Evolutionary conservation across 2,113 vertebrate genomes (phyloP), one percentile per base, ranked within the genome.

Genomic region (Rhea pennata): DNA sequence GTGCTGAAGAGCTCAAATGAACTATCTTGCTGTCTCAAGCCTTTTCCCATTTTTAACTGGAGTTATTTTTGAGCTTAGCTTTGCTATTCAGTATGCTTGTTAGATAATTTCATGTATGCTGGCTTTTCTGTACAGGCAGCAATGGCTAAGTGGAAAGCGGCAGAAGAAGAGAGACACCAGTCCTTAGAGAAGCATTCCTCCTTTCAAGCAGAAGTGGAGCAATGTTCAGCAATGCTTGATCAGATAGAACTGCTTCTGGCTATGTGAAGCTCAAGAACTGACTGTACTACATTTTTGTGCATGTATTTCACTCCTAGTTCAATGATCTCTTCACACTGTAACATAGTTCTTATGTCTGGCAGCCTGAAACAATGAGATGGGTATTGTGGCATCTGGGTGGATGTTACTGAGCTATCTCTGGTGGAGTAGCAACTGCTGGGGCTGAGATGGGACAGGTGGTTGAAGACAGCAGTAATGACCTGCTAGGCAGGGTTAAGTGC

Each of bases 161-260:
- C 90, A 2, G 96, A 94, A 79, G 94, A 98, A 24, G 92, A 94
- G 70, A 77, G 94, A 3, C 29, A 21, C 5, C 87, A 1, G 10
- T 97, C 97, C 87, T 64, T 98, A 65, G 79, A 98, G 83, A 95
- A 98, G 75, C 97, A 96, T 19, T 81, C 90, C 6, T 72, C 65
- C 59, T 96, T 92, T 53, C 91, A 94, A 24, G 85, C 23, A 12
- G 91, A 97, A 86, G n/a, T 96, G 6, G 90, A 91, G 79, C 95
- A 97, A 19, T 95, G 93, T 17, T 76, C 88, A 21, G 15, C 67
- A 0, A 22, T 51, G 0, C 94, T 98, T 1, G 70, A 97, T 9
- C 79, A 84, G 42, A 48, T 98, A 94, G 94, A 96, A 67, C 67
- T 73, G 39, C 94, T 97, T 40, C 91, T 98, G 92, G 84, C 89